Evolutionary conservation across 2,888 invertebrate species (phyloP).

Genomic region (Caenorhabditis sp.): DNA sequence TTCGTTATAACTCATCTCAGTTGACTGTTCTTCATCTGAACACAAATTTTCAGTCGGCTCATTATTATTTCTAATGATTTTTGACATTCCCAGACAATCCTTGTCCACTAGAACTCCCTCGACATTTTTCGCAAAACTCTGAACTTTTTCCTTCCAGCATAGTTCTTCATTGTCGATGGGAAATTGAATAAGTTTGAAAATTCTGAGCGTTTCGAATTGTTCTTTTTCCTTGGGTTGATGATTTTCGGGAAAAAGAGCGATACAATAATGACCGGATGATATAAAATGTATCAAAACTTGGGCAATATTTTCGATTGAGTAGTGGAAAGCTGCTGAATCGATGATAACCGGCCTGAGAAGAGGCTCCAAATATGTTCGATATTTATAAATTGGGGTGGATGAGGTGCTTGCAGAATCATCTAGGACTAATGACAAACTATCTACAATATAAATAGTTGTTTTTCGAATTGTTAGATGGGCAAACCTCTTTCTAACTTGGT

Average conservation of each 20-base stretch:
- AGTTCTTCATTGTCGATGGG: background rate
- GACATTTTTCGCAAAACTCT: background rate
- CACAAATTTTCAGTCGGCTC: too few relatives aligned
- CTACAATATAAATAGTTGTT: background rate
- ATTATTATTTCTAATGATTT: too few relatives aligned
- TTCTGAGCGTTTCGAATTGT: background rate
- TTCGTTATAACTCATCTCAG: too few relatives aligned
- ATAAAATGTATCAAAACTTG: background rate
- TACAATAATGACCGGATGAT: background rate
- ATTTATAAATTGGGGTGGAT: background rate
- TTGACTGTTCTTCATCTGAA: too few relatives aligned
- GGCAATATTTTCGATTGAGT: background rate
- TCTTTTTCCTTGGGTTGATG: background rate
- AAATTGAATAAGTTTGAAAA: background rate
- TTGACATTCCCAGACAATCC: too few relatives aligned
- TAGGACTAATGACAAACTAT: background rate
- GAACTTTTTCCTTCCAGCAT: background rate
- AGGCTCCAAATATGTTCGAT: background rate
- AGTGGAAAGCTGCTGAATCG: background rate
- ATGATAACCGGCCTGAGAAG: background rate
- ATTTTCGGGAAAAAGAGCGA: background rate
- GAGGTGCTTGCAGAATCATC: background rate
- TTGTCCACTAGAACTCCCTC: background rate
- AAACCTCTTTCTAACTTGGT: too few relatives aligned
- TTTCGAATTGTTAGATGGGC: too few relatives aligned